These are phyloP conservation scores for Gasterosteus aculeatus DNA, from an alignment of 2,113 vertebrate genomes.

Conservation along the genomic window DNA sequence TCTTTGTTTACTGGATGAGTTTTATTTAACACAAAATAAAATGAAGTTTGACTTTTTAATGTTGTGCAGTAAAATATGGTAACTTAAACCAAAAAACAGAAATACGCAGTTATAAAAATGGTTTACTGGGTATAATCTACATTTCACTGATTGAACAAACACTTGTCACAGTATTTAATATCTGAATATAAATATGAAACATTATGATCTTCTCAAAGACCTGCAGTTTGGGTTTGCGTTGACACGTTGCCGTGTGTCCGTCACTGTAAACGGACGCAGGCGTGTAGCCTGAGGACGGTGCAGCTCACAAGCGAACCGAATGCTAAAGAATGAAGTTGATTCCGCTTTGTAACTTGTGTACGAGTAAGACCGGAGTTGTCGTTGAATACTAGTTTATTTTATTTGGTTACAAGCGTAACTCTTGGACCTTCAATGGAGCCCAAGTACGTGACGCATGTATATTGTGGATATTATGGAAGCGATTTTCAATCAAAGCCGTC, in stretches of 20 bases:
- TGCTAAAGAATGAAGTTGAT: not conserved
- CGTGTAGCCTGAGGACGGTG: not conserved
- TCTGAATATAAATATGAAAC: not conserved
- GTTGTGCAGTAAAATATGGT: slow-evolving; percentile 43
- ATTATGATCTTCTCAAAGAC: not conserved
- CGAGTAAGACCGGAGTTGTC: not conserved
- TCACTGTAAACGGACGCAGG: not conserved
- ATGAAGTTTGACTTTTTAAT: slow-evolving; percentile 32
- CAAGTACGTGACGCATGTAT: not conserved
- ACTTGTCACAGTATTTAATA: not conserved
- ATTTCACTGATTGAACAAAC: slow-evolving; percentile 5
- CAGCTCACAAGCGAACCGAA: not conserved
- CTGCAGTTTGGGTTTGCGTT: not conserved
- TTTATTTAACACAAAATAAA: slow-evolving; percentile 43
- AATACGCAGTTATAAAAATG: slow-evolving; percentile 54
- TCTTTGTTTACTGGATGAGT: slow-evolving; percentile 30
- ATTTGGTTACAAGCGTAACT: not conserved
- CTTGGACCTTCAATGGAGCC: not conserved
- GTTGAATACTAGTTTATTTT: not conserved
- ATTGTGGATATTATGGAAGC: not conserved
- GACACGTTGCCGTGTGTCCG: not conserved
- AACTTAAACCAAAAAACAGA: slow-evolving; percentile 56
- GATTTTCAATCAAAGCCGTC: not conserved
- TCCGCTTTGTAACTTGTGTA: not conserved
- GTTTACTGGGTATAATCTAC: slow-evolving; percentile 16